A percentile compares a stretch with the other conserved stretches of the same genome.
phyloP scores from a whole-genome alignment of 2,888 invertebrate genomes.

The Melanotus villosus region DNA sequence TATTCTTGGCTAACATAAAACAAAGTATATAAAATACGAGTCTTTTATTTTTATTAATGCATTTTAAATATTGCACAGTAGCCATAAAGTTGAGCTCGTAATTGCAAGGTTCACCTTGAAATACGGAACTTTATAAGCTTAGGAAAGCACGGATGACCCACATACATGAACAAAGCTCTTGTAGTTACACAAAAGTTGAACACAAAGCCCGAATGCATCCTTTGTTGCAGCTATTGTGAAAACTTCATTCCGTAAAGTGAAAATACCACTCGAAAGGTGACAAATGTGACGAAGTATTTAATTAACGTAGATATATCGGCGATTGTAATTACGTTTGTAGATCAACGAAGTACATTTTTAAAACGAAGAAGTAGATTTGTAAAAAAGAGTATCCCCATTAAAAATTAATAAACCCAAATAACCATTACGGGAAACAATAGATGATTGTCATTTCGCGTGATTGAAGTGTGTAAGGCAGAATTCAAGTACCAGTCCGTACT shows the following conservation, averaged over 20 bases:
- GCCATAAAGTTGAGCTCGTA: conserved; percentile 17
- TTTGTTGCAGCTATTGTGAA: conserved; percentile 28
- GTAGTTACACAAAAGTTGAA: conserved; percentile 3
- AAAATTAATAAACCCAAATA: conserved; percentile 60
- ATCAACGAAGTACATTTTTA: no score
- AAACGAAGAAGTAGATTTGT: no score
- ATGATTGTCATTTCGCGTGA: conserved; percentile 64
- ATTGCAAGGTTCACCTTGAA: conserved; percentile 33
- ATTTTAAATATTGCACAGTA: conserved; percentile 21
- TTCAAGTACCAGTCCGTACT: conserved; percentile 59
- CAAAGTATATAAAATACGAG: background rate
- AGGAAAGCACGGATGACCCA: conserved; percentile 28
- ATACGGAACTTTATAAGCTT: conserved; percentile 13
- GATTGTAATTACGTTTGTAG: no score
- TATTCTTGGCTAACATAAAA: background rate
- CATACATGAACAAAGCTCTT: conserved; percentile 29
- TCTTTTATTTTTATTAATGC: conserved; percentile 1
- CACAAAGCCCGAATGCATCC: conserved; percentile 22
- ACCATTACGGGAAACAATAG: conserved; percentile 62
- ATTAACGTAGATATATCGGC: conserved; percentile 18
- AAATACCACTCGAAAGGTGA: conserved; percentile 25
- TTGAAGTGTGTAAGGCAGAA: conserved; percentile 48
- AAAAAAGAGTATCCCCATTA: conserved; percentile 48
- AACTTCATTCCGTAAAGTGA: conserved; percentile 17
- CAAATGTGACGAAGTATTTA: conserved; percentile 26